phyloP scores from a whole-genome alignment of 2,888 invertebrate genomes.

The Luperina nickerlii region DNA sequence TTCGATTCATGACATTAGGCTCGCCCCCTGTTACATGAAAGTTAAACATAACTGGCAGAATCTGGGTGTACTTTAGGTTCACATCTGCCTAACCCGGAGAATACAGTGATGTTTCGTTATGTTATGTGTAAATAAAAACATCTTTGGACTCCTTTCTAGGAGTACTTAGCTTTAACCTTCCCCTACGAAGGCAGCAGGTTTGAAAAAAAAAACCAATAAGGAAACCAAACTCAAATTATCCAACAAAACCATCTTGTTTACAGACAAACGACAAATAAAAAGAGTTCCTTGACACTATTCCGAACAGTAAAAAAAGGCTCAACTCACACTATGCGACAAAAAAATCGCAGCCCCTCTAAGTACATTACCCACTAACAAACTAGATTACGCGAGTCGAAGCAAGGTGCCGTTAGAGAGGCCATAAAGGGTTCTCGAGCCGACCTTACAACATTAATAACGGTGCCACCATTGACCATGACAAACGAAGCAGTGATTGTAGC shows the following conservation, averaged over 20 bases:
- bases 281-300: constrained; percentile 16
- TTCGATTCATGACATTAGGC: background rate
- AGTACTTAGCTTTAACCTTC: background rate
- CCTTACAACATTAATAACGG: constrained; percentile 69
- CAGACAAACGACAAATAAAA: constrained; percentile 20
- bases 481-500: constrained; percentile 33
- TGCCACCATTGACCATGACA: constrained; percentile 66
- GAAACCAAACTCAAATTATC: constrained; percentile 2
- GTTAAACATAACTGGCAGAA: background rate
- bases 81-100: background rate
- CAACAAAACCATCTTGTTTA: background rate
- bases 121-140: background rate
- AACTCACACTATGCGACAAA: constrained; percentile 38
- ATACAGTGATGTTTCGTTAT: background rate
- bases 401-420: constrained; percentile 71
- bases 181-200: background rate
- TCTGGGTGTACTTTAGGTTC: background rate
- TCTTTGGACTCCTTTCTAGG: background rate
- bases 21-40: background rate
- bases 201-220: background rate
- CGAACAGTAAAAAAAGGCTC: background rate
- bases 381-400: constrained; percentile 65
- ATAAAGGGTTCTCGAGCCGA: constrained; percentile 71
- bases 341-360: constrained; percentile 32
- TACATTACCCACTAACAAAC: constrained; percentile 52